A percentile compares a stretch with the other conserved stretches of the same genome.
Conservation (phyloP, 2,113 vertebrate species). For the Chloebia gouldiae region DNA sequence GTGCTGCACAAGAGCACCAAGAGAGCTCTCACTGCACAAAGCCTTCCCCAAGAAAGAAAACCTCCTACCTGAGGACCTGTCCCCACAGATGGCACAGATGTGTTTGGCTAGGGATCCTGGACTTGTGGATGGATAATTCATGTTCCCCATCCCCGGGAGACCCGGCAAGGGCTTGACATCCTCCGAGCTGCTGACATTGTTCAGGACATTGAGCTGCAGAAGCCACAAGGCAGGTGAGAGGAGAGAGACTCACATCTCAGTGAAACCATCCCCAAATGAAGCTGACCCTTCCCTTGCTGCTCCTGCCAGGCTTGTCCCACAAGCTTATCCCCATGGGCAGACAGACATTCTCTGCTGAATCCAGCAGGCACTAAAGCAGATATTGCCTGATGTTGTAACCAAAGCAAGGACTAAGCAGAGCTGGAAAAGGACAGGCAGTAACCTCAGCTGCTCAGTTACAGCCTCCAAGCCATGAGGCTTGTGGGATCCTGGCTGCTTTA, state of each 20-base stretch:
- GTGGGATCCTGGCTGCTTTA: neutral
- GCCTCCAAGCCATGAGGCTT: neutral
- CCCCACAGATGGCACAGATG: constrained; percentile 96
- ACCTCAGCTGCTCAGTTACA: constrained; percentile 19
- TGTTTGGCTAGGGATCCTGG: constrained; percentile 92
- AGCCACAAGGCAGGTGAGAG: neutral
- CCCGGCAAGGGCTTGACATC: constrained; percentile 90
- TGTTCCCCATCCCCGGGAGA: constrained; percentile 80
- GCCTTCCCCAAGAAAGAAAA: neutral
- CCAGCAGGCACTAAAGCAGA: neutral
- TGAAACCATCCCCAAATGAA: neutral
- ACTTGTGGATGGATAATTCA: constrained; percentile 88
- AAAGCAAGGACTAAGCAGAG: neutral
- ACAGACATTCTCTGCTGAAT: neutral
- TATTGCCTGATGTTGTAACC: neutral
- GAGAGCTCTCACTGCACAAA: neutral
- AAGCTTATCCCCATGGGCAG: neutral
- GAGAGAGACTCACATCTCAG: neutral
- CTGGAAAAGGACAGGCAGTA: neutral
- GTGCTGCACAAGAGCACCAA: neutral
- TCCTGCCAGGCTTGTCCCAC: neutral
- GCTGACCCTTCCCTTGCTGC: neutral
- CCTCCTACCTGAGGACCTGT: constrained; percentile 91
- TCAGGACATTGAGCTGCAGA: constrained; percentile 86
- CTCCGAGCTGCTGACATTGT: constrained; percentile 84